Conservation (phyloP, 2,888 invertebrate genomes). For the Biston betularia region DNA sequence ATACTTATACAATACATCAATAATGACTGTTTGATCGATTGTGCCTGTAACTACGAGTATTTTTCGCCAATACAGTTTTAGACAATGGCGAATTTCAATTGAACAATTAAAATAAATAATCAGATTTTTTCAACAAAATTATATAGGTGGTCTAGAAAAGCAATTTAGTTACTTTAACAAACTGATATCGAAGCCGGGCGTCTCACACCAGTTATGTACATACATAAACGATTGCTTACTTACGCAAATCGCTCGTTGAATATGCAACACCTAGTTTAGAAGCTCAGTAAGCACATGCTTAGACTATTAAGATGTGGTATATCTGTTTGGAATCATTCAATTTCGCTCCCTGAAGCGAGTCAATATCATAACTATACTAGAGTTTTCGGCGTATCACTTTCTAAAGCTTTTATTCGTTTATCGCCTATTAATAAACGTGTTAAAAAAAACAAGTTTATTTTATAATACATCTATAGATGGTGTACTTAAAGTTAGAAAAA, state of each 20-base stretch:
- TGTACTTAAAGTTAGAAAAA: too few species aligned
- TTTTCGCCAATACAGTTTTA: too few species aligned
- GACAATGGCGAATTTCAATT: too few species aligned
- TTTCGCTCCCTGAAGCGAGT: constrained; percentile 30
- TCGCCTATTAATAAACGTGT: not conserved
- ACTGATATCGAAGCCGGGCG: constrained; percentile 50
- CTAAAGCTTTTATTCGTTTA: not conserved
- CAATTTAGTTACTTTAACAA: constrained; percentile 48
- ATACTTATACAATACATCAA: not conserved
- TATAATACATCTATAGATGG: too few species aligned
- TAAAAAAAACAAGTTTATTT: too few species aligned
- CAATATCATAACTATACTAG: not conserved
- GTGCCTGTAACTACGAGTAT: not conserved
- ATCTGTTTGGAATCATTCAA: constrained; percentile 60
- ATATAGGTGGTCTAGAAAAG: constrained; percentile 26
- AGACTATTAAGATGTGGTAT: constrained; percentile 80
- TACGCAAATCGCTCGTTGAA: constrained; percentile 85
- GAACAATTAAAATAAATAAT: not conserved
- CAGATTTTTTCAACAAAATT: constrained; percentile 12
- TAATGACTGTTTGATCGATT: constrained; percentile 1
- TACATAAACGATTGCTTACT: constrained; percentile 81
- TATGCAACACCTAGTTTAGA: constrained; percentile 83
- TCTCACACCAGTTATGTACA: constrained; percentile 70
- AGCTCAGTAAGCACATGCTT: constrained; percentile 82
- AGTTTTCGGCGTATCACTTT: not conserved